Conservation (phyloP, 1,140 invertebrate species). For the Palaemon carinicauda region DNA sequence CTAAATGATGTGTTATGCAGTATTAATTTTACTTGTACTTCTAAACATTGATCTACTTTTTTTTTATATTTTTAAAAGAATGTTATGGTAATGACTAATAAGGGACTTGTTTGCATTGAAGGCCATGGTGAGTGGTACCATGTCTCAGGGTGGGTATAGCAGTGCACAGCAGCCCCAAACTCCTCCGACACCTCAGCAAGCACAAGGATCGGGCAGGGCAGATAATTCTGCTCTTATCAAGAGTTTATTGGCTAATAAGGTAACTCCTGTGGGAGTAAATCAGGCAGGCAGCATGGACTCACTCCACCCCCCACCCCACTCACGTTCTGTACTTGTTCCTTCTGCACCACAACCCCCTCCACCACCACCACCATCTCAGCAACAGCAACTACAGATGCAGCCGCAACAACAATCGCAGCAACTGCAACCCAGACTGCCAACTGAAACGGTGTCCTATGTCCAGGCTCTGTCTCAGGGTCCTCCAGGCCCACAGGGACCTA, state of each 20-base stretch:
- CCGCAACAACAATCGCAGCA: neutral
- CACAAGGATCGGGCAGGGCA: slow-evolving; percentile 62
- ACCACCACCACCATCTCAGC: neutral
- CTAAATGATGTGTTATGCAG: slow-evolving; percentile 22
- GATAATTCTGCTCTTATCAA: slow-evolving; percentile 75
- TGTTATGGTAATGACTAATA: slow-evolving; percentile 35
- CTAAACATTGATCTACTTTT: neutral
- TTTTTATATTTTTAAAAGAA: slow-evolving; percentile 58
- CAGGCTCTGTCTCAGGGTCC: slow-evolving; percentile 59
- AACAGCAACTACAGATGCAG: neutral
- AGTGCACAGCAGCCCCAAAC: slow-evolving; percentile 65
- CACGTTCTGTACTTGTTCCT: slow-evolving; percentile 31
- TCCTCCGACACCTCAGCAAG: slow-evolving; percentile 61
- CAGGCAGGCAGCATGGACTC: slow-evolving; percentile 68
- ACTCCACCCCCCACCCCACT: slow-evolving; percentile 37
- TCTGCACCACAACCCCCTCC: slow-evolving; percentile 33
- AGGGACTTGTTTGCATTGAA: slow-evolving; percentile 61
- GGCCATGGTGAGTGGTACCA: slow-evolving; percentile 73
- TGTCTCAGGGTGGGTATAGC: slow-evolving; percentile 71
- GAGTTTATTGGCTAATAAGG: slow-evolving; percentile 85
- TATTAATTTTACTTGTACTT: neutral
- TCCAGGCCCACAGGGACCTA: slow-evolving; percentile 42
- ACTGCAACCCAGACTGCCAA: slow-evolving; percentile 30
- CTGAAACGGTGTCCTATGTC: slow-evolving; percentile 35
- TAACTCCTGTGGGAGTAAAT: slow-evolving; percentile 69